Percentiles rank a stretch among this genome's conserved stretches.
phyloP scores from a whole-genome alignment of 2,888 invertebrate genomes.

The Seira ritae region DNA sequence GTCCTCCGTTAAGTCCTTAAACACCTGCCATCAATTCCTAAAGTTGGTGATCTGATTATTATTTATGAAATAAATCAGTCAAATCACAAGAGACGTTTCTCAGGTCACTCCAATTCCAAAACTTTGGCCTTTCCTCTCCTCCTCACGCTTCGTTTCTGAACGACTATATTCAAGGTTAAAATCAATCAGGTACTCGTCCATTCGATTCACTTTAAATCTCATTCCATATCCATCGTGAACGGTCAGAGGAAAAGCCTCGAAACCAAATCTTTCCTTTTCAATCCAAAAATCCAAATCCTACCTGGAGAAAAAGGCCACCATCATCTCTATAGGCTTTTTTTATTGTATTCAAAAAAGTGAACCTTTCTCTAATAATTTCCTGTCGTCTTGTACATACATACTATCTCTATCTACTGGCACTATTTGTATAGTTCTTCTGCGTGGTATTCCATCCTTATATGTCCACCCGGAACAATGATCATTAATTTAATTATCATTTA shows the following conservation, averaged over 20 bases:
- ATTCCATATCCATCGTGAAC: too few relatives aligned
- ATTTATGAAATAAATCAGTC: constrained; percentile 28
- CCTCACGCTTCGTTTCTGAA: background rate
- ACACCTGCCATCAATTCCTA: background rate
- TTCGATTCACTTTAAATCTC: background rate
- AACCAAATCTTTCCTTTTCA: background rate
- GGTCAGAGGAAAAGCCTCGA: too few relatives aligned
- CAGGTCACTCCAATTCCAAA: constrained; percentile 49
- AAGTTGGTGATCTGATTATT: background rate
- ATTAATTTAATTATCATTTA: too few relatives aligned
- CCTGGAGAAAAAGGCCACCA: background rate
- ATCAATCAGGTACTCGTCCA: constrained; percentile 45
- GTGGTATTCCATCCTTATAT: background rate
- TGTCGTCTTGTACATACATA: background rate
- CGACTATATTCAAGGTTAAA: background rate
- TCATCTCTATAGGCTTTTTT: background rate
- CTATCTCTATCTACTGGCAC: background rate
- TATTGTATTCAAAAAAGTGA: background rate
- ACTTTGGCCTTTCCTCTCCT: constrained; percentile 29
- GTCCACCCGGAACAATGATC: too few relatives aligned
- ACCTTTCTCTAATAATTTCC: background rate
- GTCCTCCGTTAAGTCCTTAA: background rate
- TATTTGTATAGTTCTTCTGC: background rate
- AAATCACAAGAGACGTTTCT: constrained; percentile 36
- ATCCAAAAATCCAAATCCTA: background rate